A percentile compares a stretch with the other conserved stretches of the same genome.
Conservation (phyloP, 2,797 vertebrate genomes). For the Amazona finschi region DNA sequence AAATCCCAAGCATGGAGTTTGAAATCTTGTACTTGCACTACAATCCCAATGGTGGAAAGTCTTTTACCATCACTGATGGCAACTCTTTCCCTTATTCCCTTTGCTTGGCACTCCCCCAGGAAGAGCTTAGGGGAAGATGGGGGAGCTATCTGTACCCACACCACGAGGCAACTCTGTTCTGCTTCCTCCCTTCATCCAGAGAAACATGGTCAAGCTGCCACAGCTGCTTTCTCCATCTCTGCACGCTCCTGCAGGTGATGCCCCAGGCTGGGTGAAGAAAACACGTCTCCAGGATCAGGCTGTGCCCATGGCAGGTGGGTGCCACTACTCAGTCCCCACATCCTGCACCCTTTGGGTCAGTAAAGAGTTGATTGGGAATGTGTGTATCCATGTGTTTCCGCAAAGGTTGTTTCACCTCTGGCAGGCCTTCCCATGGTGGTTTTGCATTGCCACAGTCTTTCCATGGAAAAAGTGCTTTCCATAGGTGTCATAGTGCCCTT, state of each 20-base stretch:
- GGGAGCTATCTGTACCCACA: background rate
- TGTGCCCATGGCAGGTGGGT: background rate
- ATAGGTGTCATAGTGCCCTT: background rate
- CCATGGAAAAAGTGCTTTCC: background rate
- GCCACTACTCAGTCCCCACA: background rate
- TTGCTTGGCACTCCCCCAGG: background rate
- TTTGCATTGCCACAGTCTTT: background rate
- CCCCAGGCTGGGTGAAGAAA: background rate
- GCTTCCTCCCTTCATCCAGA: background rate
- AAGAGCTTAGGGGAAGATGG: background rate
- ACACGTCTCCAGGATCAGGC: background rate
- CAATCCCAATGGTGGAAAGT: background rate
- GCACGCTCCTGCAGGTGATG: background rate
- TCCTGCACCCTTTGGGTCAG: background rate
- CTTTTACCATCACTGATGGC: background rate
- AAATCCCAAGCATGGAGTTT: background rate
- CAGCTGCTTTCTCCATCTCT: background rate
- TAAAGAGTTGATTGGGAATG: background rate
- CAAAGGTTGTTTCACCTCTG: background rate
- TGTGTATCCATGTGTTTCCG: background rate
- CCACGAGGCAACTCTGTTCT: background rate
- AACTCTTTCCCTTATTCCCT: background rate
- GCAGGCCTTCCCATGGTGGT: background rate
- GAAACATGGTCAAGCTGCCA: background rate
- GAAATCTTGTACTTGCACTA: background rate